Percentiles rank a stretch among this genome's conserved stretches.
Evolutionary conservation across 2,888 invertebrate genomes (phyloP).

Genomic region (Strigamia crassipes): DNA sequence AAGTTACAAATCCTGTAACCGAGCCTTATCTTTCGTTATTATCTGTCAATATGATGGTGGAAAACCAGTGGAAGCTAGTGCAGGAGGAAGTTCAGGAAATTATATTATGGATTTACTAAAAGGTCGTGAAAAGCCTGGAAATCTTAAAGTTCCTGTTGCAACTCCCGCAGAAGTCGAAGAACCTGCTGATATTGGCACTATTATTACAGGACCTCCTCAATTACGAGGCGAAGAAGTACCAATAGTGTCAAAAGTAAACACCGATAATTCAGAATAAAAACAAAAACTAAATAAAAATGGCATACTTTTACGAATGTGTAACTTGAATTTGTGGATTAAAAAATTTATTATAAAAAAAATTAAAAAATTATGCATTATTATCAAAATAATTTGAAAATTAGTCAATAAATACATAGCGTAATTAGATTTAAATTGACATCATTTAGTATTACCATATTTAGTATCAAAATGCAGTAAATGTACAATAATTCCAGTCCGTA

Average conservation of each 20-base stretch:
- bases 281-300: too few species aligned
- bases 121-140: too few species aligned
- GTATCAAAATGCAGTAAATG: neutral
- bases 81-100: too few species aligned
- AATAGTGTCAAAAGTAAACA: neutral
- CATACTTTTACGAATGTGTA: too few species aligned
- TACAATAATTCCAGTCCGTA: constrained; percentile 4
- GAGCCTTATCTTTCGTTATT: neutral
- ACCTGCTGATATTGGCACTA: neutral
- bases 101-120: too few species aligned
- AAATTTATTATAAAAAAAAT: neutral
- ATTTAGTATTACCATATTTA: neutral
- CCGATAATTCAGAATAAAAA: neutral
- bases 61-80: too few species aligned
- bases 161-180: neutral
- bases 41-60: neutral
- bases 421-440: neutral
- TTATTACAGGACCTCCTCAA: neutral
- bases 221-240: neutral
- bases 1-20: neutral
- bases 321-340: neutral
- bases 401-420: neutral
- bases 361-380: neutral
- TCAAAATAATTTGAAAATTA: neutral
- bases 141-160: neutral